phyloP scores from a whole-genome alignment of 2,888 invertebrate genomes.

The Ellobium chinense region DNA sequence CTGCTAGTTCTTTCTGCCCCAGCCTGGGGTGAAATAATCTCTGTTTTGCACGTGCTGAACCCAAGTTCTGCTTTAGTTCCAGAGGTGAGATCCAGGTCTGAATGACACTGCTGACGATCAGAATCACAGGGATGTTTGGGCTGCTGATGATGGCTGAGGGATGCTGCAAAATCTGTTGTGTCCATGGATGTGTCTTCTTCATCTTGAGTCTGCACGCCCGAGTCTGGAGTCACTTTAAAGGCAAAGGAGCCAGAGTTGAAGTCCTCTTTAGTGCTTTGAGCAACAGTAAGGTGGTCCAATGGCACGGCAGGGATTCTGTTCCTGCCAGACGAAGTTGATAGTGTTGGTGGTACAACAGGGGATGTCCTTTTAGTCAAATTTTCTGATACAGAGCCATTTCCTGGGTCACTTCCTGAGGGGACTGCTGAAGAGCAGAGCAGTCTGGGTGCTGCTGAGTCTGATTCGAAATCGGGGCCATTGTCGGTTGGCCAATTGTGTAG shows the following conservation, averaged over 20 bases:
- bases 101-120: neutral
- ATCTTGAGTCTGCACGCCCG: constrained; percentile 42
- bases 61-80: neutral
- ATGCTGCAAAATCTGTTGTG: constrained; percentile 7
- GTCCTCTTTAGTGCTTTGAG: constrained; percentile 17
- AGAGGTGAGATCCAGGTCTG: neutral
- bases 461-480: neutral
- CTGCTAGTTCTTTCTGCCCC: neutral
- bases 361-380: constrained; percentile 7
- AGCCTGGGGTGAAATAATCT: neutral
- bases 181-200: constrained; percentile 35
- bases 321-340: constrained; percentile 10
- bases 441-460: neutral
- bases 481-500: constrained; percentile 24
- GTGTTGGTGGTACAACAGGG: constrained; percentile 13
- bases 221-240: constrained; percentile 45
- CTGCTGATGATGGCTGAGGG: neutral
- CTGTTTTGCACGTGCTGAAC: neutral
- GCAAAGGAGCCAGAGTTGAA: constrained; percentile 5
- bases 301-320: neutral
- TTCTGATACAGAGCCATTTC: neutral
- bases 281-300: constrained; percentile 19
- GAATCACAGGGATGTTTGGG: constrained; percentile 7
- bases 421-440: neutral
- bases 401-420: constrained; percentile 1